Conservation (phyloP, 2,113 vertebrate genomes). For the Aramus guarauna region DNA sequence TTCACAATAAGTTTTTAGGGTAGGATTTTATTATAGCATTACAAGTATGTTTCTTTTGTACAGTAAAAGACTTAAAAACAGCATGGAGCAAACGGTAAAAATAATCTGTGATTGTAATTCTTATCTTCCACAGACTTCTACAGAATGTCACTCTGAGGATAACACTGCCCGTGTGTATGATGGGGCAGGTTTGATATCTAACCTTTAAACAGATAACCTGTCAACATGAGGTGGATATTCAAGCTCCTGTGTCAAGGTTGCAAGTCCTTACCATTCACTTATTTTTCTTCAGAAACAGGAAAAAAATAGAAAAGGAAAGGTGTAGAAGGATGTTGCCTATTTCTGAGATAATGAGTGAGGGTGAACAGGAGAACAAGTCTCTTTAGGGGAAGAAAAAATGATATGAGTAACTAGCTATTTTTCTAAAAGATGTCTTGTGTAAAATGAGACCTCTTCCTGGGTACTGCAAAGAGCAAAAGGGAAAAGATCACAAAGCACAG, state of each 20-base stretch:
- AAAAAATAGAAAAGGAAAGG: neutral
- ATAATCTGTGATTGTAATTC: neutral
- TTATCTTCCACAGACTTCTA: neutral
- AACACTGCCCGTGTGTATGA: fast-evolving
- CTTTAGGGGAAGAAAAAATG: neutral
- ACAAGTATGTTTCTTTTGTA: neutral
- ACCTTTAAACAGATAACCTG: neutral
- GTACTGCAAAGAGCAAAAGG: neutral
- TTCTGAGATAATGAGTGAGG: neutral
- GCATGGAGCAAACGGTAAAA: neutral
- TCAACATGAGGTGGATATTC: neutral
- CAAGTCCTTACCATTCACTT: neutral
- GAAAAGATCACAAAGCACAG: neutral
- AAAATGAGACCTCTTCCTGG: neutral
- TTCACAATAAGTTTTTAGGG: neutral
- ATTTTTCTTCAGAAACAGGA: neutral
- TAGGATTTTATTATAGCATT: neutral
- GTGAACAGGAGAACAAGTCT: neutral
- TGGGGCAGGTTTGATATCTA: neutral
- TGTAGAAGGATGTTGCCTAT: neutral
- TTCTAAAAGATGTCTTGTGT: neutral
- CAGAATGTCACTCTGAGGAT: neutral
- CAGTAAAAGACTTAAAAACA: neutral
- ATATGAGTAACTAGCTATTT: neutral
- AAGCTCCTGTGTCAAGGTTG: neutral